Conservation (phyloP, 1,140 invertebrate species). For the Nymphalis io region DNA sequence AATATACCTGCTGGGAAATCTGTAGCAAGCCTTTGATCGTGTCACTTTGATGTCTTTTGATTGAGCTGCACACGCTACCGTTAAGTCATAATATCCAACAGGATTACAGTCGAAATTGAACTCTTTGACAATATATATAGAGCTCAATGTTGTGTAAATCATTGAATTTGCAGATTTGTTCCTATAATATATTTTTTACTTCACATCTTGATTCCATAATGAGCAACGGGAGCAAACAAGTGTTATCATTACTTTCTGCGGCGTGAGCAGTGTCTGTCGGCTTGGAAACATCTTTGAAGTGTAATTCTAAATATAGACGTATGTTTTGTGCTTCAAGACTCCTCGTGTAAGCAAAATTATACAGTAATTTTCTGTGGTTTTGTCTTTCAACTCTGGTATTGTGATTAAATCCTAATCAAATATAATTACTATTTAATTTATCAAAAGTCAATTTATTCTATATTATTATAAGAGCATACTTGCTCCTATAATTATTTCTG, state of each 20-base stretch:
- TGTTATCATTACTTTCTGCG: conserved; percentile 17
- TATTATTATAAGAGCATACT: too few relatives aligned
- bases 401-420: neutral
- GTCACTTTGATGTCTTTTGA: conserved; percentile 26
- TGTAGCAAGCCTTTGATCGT: conserved; percentile 20
- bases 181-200: conserved; percentile 14
- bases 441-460: neutral
- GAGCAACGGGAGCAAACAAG: conserved; percentile 13
- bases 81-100: neutral
- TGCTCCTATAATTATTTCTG: too few relatives aligned
- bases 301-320: conserved; percentile 14
- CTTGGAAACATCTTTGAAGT: conserved; percentile 19
- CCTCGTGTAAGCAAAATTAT: neutral
- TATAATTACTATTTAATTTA: neutral
- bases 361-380: conserved; percentile 9
- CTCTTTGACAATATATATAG: neutral
- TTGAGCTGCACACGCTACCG: conserved; percentile 9
- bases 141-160: neutral
- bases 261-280: conserved; percentile 3
- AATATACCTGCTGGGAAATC: conserved; percentile 20
- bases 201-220: conserved; percentile 21
- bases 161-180: conserved; percentile 1
- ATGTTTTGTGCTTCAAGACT: neutral
- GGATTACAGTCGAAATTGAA: neutral
- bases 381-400: neutral